Percentiles rank a stretch among this genome's conserved stretches.
Evolutionary conservation across 2,888 invertebrate genomes (phyloP).

Genomic region (Thereva unica): DNA sequence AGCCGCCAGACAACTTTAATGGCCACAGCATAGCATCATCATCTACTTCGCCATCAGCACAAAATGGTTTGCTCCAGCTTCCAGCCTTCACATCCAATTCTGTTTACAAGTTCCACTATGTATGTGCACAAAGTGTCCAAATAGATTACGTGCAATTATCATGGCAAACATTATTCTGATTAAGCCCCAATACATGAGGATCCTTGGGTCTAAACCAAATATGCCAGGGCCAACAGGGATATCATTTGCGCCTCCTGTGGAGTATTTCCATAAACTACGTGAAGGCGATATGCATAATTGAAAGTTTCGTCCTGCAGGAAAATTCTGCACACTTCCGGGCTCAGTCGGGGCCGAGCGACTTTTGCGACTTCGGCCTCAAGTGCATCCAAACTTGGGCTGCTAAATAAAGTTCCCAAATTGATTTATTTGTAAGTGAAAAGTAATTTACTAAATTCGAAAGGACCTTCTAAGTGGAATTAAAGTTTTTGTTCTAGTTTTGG

Average conservation of each 20-base stretch:
- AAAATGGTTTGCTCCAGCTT: not conserved
- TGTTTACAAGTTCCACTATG: slow-evolving; percentile 23
- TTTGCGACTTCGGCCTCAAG: too few species aligned
- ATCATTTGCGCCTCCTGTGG: slow-evolving; percentile 26
- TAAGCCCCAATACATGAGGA: slow-evolving; percentile 23
- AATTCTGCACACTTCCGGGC: slow-evolving; percentile 5
- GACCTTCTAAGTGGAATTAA: too few species aligned
- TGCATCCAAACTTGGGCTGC: too few species aligned
- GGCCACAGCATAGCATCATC: not conserved
- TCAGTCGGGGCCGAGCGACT: too few species aligned
- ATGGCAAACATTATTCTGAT: slow-evolving; percentile 31
- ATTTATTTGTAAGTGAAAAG: too few species aligned
- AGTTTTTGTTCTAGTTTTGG: too few species aligned
- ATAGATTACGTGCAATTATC: slow-evolving; percentile 31
- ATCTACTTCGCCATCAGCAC: slow-evolving; percentile 11
- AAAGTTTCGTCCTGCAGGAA: slow-evolving; percentile 16
- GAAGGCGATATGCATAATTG: slow-evolving; percentile 20
- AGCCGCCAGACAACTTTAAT: slow-evolving; percentile 29
- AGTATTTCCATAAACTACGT: slow-evolving; percentile 6
- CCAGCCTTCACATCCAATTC: not conserved
- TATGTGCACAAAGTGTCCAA: slow-evolving; percentile 27
- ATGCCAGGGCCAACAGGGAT: not conserved
- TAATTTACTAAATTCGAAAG: too few species aligned
- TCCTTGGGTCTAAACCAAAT: slow-evolving; percentile 16
- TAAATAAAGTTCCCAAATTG: too few species aligned